phyloP scores from a whole-genome alignment of 2,888 invertebrate species.

The Panzeria rudis region DNA sequence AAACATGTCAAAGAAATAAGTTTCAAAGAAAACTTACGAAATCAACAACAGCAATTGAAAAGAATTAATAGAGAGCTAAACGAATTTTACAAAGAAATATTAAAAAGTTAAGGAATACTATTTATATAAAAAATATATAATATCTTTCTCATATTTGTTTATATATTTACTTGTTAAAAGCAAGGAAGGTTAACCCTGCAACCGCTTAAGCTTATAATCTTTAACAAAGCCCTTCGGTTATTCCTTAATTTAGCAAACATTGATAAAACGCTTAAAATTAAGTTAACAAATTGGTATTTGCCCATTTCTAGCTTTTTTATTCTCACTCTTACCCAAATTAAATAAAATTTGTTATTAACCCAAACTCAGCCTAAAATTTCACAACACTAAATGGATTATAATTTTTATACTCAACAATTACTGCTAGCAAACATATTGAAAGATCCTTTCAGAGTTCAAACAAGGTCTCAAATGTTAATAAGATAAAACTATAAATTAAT shows the following conservation, averaged over 20 bases:
- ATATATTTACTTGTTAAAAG: too few species aligned
- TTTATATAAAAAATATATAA: too few species aligned
- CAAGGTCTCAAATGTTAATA: constrained; percentile 20
- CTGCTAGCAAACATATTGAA: not conserved
- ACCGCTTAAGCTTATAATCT: not conserved
- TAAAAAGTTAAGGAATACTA: not conserved
- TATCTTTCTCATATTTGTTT: too few species aligned
- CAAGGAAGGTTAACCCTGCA: too few species aligned
- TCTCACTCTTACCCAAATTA: not conserved
- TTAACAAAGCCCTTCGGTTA: not conserved
- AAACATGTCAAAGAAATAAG: constrained; percentile 3
- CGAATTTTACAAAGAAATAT: not conserved
- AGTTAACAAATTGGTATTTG: not conserved
- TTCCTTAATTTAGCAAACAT: not conserved
- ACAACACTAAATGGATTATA: constrained; percentile 24
- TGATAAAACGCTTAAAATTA: not conserved
- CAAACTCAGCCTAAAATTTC: not conserved
- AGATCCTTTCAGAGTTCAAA: constrained; percentile 21
- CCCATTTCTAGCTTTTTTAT: not conserved
- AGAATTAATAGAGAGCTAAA: not conserved
- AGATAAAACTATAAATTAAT: constrained; percentile 22
- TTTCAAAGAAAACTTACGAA: not conserved
- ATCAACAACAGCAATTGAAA: not conserved
- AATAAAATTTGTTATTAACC: not conserved
- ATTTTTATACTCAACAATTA: not conserved